Conservation (phyloP, 2,113 vertebrate species). For the Nerophis ophidion region DNA sequence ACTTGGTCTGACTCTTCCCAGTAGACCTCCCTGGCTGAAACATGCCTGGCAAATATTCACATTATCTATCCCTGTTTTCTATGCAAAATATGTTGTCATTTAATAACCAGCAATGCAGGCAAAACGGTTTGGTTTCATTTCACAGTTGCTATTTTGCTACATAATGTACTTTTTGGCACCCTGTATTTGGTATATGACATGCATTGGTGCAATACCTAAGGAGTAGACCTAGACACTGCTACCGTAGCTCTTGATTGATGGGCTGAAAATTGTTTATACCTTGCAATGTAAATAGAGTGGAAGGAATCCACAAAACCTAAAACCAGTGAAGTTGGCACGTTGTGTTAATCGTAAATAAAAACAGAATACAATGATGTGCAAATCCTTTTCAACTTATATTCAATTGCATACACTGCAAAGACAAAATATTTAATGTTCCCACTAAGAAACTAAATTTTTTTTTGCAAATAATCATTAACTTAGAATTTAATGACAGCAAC, state of each 20-base stretch:
- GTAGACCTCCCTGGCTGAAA: conserved; percentile 2
- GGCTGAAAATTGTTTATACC: background rate
- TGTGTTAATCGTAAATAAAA: no score
- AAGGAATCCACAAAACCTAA: background rate
- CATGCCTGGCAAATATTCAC: background rate
- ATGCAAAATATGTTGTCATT: no score
- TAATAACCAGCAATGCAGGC: no score
- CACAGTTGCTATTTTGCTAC: background rate
- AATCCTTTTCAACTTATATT: no score
- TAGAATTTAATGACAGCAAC: no score
- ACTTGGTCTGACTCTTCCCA: conserved; percentile 17
- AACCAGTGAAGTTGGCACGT: no score
- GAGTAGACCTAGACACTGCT: background rate
- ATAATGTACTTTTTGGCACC: background rate
- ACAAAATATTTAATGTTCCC: no score
- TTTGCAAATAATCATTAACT: no score
- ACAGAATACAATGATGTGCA: no score
- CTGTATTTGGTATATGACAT: background rate
- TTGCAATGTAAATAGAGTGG: background rate
- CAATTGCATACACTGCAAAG: no score
- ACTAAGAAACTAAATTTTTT: no score
- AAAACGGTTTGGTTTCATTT: background rate
- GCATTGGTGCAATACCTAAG: background rate
- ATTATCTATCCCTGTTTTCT: background rate
- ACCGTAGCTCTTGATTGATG: background rate